A percentile compares a stretch with the other conserved stretches of the same genome.
Conservation (phyloP, 2,888 invertebrate genomes). For the Azorinus chamasolen region DNA sequence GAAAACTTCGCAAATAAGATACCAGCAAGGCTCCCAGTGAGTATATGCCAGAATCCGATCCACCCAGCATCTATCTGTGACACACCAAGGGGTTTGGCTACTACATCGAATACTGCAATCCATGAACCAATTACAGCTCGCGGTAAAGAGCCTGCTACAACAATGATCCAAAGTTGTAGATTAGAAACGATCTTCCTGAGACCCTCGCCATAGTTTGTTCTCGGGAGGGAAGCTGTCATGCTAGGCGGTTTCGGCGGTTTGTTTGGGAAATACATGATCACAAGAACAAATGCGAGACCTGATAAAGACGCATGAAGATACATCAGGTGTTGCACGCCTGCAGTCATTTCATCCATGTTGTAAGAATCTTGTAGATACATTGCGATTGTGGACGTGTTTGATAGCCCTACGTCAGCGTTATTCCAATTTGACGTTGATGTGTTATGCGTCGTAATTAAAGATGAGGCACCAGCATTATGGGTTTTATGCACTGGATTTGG, state of each 20-base stretch:
- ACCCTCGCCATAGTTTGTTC: constrained; percentile 69
- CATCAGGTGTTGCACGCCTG: constrained; percentile 32
- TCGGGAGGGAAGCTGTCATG: constrained; percentile 69
- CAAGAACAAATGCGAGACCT: constrained; percentile 50
- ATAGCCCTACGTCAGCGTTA: too few relatives aligned
- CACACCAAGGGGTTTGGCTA: constrained; percentile 44
- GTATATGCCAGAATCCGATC: constrained; percentile 54
- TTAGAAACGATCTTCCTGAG: constrained; percentile 26
- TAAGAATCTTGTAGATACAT: constrained; percentile 4
- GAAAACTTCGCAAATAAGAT: constrained; percentile 45
- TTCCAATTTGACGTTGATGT: too few relatives aligned
- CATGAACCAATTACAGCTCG: constrained; percentile 29
- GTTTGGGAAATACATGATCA: constrained; percentile 78
- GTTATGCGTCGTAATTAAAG: too few relatives aligned
- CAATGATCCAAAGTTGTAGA: constrained; percentile 45
- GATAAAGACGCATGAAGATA: constrained; percentile 21
- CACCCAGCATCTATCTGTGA: constrained; percentile 53
- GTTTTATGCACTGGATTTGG: constrained; percentile 27
- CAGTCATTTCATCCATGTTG: constrained; percentile 2
- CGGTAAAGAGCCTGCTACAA: constrained; percentile 29
- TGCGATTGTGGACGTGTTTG: not conserved
- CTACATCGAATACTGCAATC: constrained; percentile 49
- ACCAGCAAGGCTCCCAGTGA: constrained; percentile 43
- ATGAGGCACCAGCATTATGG: not conserved
- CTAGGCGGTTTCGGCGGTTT: constrained; percentile 79